Base-by-base conservation (phyloP, 2,888 invertebrate species). In the Philaethria dido region DNA sequence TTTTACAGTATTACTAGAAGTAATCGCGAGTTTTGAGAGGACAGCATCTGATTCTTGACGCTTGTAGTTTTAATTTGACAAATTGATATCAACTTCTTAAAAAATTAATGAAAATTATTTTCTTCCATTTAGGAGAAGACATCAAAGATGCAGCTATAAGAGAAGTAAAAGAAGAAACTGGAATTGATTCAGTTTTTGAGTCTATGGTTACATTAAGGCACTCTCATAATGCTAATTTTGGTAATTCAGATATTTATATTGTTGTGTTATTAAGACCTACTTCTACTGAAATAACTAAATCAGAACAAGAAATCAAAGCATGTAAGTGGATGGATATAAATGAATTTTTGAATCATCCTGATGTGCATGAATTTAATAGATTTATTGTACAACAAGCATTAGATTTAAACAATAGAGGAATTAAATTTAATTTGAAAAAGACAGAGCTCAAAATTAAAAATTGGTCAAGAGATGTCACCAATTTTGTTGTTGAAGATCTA, bases 141-240 rank as follows among this genome's bases (percentile, higher is more conserved):
- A 92, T 99, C 48, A 93, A 94, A 68, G 95, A 95, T 76, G 97
- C 98, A 14, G 97, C 96, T 0, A 93, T 95, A 62, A 94, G 99
- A 72, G 99, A 99, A 91, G 96, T 98, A 0, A 90, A 94, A 63
- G 99, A 99, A 91, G 99, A 99, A 91, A 99, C 99, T 0, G 97
- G 97, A 59, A 94, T 99, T 64, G 88, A 94, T 73, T 93, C 96
- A 0, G 93, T 94, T 76, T 98, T 97, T 84, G 93, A 95, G 66
- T 95, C 96, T 18, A 88, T 98, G 69, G 85, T 98, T 1, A 94
- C 95, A 54, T 93, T 98, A 57, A 93, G 98, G 71, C 98, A 98
- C 80, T 93, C 94, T 20, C 97, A 97, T 81, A 90, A 94, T 39
- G 95, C 94, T 64, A 94, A 94, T 81, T 98, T 96, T 84, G 95